Conservation (phyloP, 2,113 vertebrate species). For the Chiloscyllium plagiosum region DNA sequence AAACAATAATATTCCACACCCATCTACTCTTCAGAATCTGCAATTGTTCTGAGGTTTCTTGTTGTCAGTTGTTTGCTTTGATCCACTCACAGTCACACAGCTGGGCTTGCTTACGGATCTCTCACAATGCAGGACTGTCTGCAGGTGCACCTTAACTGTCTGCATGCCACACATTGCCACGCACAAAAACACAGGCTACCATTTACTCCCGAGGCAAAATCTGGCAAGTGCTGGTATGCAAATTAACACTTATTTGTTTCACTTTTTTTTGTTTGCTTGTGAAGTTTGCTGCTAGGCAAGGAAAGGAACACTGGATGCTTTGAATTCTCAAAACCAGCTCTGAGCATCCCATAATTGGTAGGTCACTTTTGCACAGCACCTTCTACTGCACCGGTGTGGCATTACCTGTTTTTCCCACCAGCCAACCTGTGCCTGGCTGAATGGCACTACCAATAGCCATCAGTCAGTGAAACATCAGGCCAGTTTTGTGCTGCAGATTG, state of each 20-base stretch:
- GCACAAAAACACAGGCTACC: background rate
- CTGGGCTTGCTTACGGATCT: background rate
- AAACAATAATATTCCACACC: slow-evolving; percentile 7
- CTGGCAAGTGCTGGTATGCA: background rate
- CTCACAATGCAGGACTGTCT: background rate
- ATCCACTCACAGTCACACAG: background rate
- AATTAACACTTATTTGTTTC: background rate
- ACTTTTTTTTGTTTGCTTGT: background rate
- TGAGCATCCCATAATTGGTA: background rate
- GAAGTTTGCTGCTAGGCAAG: background rate
- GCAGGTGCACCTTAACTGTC: background rate
- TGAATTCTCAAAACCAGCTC: background rate
- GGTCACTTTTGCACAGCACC: background rate
- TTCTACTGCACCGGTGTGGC: background rate
- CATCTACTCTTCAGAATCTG: background rate
- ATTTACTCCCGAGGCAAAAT: background rate
- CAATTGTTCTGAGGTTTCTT: background rate
- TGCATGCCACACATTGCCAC: background rate
- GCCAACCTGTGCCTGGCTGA: background rate
- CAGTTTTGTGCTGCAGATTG: background rate
- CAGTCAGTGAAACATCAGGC: background rate
- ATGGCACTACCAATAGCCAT: background rate
- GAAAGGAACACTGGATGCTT: background rate
- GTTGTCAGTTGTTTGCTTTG: background rate
- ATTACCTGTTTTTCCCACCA: background rate